A percentile compares a stretch with the other conserved stretches of the same genome.
phyloP scores from a whole-genome alignment of 2,888 invertebrate species.

The Rhyacophila evoluta region DNA sequence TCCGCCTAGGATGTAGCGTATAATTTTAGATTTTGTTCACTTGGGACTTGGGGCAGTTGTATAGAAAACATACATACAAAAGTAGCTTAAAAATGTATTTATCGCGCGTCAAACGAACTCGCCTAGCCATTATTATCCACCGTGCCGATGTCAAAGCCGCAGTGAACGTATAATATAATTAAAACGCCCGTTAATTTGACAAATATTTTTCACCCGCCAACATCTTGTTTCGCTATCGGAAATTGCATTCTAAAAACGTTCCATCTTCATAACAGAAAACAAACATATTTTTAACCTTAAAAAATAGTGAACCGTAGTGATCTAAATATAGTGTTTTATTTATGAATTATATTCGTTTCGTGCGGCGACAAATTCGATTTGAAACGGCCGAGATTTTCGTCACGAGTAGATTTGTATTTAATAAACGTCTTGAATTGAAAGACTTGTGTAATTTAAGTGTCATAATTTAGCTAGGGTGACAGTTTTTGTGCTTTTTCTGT shows the following conservation, averaged over 20 bases:
- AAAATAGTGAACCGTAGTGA: slow-evolving; percentile 23
- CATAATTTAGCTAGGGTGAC: slow-evolving; percentile 29
- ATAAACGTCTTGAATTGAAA: slow-evolving; percentile 15
- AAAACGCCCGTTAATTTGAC: background rate
- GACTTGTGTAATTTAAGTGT: slow-evolving; percentile 16
- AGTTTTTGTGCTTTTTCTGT: slow-evolving; percentile 6
- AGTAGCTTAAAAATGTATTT: slow-evolving; percentile 56
- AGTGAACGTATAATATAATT: background rate
- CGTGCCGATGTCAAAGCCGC: slow-evolving; percentile 12
- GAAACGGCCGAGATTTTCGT: slow-evolving; percentile 6
- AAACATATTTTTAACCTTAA: slow-evolving; percentile 39
- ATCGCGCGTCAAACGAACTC: slow-evolving; percentile 23
- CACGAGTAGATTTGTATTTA: slow-evolving; percentile 4
- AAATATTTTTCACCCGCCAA: slow-evolving; percentile 9
- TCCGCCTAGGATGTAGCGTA: slow-evolving; percentile 57
- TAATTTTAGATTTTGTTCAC: slow-evolving; percentile 40
- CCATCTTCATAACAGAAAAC: slow-evolving; percentile 15
- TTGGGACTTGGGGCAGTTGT: slow-evolving; percentile 27
- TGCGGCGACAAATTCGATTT: slow-evolving; percentile 22
- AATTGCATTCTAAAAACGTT: background rate
- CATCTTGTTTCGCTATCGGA: slow-evolving; percentile 6
- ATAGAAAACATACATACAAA: slow-evolving; percentile 39
- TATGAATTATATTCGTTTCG: slow-evolving; percentile 2
- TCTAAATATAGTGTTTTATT: slow-evolving; percentile 40
- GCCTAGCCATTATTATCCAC: background rate